Evolutionary conservation across 2,797 vertebrate species (phyloP).

Genomic region (Dipus sagitta): DNA sequence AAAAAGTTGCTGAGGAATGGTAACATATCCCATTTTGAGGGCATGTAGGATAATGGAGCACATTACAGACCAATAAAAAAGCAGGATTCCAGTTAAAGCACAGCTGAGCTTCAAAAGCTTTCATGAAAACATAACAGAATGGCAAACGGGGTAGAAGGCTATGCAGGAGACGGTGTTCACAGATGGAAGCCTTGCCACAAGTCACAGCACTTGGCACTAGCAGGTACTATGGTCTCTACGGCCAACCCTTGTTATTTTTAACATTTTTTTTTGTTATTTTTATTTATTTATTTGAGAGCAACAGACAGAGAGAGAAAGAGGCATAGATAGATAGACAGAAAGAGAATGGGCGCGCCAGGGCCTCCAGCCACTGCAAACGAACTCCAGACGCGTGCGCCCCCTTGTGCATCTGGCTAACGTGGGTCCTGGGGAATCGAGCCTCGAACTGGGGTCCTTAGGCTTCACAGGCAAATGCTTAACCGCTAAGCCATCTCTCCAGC

Average conservation of each 20-base stretch:
- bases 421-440: too few species aligned
- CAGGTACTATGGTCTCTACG: neutral
- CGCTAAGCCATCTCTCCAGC: too few species aligned
- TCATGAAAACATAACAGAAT: neutral
- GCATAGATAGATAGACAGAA: too few species aligned
- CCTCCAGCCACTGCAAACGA: too few species aligned
- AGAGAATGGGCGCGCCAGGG: too few species aligned
- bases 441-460: too few species aligned
- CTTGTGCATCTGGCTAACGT: too few species aligned
- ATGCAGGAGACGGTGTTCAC: neutral
- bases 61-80: neutral
- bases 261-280: too few species aligned
- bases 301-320: too few species aligned
- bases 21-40: neutral
- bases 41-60: neutral
- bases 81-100: neutral
- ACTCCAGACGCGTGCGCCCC: too few species aligned
- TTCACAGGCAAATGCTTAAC: too few species aligned
- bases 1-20: neutral
- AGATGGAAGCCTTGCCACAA: constrained; percentile 5
- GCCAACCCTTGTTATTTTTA: neutral
- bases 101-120: neutral
- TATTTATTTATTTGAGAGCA: too few species aligned
- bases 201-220: neutral
- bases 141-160: constrained; percentile 4